Base-by-base conservation (phyloP, 2,888 invertebrate species). In the Agriopis marginaria region DNA sequence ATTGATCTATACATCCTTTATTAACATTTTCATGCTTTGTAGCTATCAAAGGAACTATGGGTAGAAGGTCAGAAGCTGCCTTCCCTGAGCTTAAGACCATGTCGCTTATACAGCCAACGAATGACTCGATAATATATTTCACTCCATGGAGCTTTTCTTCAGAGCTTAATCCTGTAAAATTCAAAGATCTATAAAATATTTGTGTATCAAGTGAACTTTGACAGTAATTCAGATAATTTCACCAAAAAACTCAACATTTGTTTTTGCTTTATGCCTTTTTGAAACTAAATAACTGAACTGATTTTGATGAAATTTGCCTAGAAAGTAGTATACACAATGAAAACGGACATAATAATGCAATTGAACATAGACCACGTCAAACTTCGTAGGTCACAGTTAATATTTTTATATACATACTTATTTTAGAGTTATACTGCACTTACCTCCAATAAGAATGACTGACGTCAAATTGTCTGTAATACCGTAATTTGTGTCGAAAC, bases 61-160 rank as follows among this genome's bases (percentile, higher is more conserved):
- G 97, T 56, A 97, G 88, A 45, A 98, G 94, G 87, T 97, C 97
- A 58, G 97, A 97, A 0, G 97, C 97, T 0, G 97, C 97, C 89
- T 97, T 97, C 5, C 98, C 98, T 2, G 97, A 97, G 87, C 97
- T 97, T 40, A 98, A 91, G 8, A 97, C 96, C 91, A 98, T 97
- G 81, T 98, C 97, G 81, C 97, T 96, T 78, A 98, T 97, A 85
- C 98, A 98, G 3, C 98, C 98, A 42, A 98, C 98, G 87, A 98
- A 98, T 8, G 98, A 98, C 91, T 98, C 98, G 79, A 98, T 98
- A 71, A 98, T 98, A 87, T 98, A 98, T 91, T 98, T 98, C 0
- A 98, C 97, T 66, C 98, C 98, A 85, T 98, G 97, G 40, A 98
- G 95, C 86, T 97, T 96, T 88, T 98, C 98, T 89, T 98, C 98